A percentile compares a stretch with the other conserved stretches of the same genome.
These are phyloP conservation scores for Drosophila chauvacae DNA, from an alignment of 1,140 invertebrate species.

Conservation along the genomic window DNA sequence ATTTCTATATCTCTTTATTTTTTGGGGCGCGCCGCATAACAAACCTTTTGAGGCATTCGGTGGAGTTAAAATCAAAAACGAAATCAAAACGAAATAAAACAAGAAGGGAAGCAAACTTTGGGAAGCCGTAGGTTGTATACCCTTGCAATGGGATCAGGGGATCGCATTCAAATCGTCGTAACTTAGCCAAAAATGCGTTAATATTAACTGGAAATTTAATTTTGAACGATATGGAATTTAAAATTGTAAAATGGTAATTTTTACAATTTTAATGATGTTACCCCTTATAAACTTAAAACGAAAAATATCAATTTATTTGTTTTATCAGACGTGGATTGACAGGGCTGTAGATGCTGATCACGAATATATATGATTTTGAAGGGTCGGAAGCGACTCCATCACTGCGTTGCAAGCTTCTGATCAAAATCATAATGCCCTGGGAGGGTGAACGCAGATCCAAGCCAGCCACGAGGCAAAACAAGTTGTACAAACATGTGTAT, in stretches of 20 bases:
- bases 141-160: not conserved
- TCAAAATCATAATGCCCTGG: not conserved
- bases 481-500: constrained; percentile 65
- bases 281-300: not conserved
- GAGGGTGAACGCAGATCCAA: constrained; percentile 9
- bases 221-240: not conserved
- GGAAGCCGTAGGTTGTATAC: not conserved
- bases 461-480: constrained; percentile 72
- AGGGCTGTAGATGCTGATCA: not conserved
- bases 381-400: not conserved
- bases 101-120: not conserved
- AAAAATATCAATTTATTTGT: not conserved
- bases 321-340: not conserved
- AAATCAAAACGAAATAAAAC: constrained; percentile 52
- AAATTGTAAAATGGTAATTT: no score
- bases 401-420: not conserved
- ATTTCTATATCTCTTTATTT: constrained; percentile 42
- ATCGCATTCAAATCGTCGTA: not conserved
- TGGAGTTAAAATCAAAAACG: constrained; percentile 36
- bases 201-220: not conserved
- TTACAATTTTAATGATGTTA: no score
- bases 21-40: constrained; percentile 73
- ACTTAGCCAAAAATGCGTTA: not conserved
- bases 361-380: not conserved
- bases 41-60: constrained; percentile 78